These are phyloP conservation scores for Drosophila seguyi DNA, from an alignment of 1,140 invertebrate genomes.

Conservation along the genomic window DNA sequence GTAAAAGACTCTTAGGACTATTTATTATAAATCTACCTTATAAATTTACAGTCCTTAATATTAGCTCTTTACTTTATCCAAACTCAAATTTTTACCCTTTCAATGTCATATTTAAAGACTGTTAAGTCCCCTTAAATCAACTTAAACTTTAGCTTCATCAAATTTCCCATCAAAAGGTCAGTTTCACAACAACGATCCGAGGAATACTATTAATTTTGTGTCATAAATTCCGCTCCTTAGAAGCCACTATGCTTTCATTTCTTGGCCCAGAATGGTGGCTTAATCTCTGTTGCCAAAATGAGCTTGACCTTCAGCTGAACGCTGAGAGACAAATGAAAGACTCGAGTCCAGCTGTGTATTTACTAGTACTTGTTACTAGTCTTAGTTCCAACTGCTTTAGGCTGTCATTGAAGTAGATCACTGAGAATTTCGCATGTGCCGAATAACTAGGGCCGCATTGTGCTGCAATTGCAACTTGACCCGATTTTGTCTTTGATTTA, in stretches of 20 bases:
- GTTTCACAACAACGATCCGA: slow-evolving; percentile 7
- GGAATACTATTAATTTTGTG: slow-evolving; percentile 28
- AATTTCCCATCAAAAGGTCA: slow-evolving; percentile 21
- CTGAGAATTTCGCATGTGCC: slow-evolving; percentile 81
- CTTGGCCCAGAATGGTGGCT: slow-evolving; percentile 51
- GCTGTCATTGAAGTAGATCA: slow-evolving; percentile 71
- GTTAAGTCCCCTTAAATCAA: not conserved
- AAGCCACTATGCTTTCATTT: slow-evolving; percentile 65
- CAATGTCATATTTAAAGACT: not conserved
- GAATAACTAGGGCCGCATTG: slow-evolving; percentile 70
- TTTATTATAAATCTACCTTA: not conserved
- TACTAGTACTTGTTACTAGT: slow-evolving; percentile 18
- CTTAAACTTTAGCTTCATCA: not conserved
- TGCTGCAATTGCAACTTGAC: slow-evolving; percentile 67
- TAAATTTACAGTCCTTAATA: too few species aligned
- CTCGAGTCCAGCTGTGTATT: slow-evolving; percentile 21
- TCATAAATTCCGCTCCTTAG: slow-evolving; percentile 53
- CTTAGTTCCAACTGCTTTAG: slow-evolving; percentile 5
- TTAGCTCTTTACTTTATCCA: not conserved
- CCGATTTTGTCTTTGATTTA: slow-evolving; percentile 56
- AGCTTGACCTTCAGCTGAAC: slow-evolving; percentile 69
- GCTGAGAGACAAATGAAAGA: slow-evolving; percentile 30
- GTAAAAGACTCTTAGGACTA: rapidly evolving
- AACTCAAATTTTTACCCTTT: not conserved
- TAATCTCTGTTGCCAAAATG: slow-evolving; percentile 45